Base-by-base conservation (phyloP, 2,113 vertebrate genomes). In the Corythaeola cristata region DNA sequence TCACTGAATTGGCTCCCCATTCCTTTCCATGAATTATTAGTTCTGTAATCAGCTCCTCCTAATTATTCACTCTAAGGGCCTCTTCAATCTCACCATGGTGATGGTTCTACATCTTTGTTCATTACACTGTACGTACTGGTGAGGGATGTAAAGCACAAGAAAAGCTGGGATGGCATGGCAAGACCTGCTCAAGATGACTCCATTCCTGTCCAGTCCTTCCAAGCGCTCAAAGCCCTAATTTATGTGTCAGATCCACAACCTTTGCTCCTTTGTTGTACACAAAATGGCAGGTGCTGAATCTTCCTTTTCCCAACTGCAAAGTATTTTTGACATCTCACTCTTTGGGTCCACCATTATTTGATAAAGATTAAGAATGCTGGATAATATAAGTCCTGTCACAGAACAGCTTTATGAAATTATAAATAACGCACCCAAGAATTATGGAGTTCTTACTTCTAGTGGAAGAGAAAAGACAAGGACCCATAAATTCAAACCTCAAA, bases 321-420 rank as follows among this genome's bases (percentile, higher is more conserved):
- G 88, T 66, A 71, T 94, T 96, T 97, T 96, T 93, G 93, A 85
- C 69, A 90, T 59, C 79, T 76, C 91, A 55, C 64, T 96, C 33
- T 94, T 96, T 95, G 92, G 93, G 88, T 97, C 90, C 82, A 93
- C n/a, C 6, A 90, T 98, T 98, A 98, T 98, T 98, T 98, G 98
- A 97, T 96, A 87, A 96, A 98, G 98, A 98, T 98, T 98, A 98
- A 98, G 91, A 84, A 76, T 92, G 68, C 49, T 53, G 96, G 95
- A 98, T 99, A 98, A 99, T 99, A 98, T 98, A 99, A 98, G 97
- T 97, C 97, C 98, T 98, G 98, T 98, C 98, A 98, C 88, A 89
- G 83, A 98, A 98, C 97, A 97, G 98, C 98, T 98, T 99, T 99
- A 99, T 99, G 98, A 98, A 99, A 99, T 99, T 98, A 98, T 98